Conservation (phyloP, 1,140 invertebrate species). For the Penaeus chinensis region DNA sequence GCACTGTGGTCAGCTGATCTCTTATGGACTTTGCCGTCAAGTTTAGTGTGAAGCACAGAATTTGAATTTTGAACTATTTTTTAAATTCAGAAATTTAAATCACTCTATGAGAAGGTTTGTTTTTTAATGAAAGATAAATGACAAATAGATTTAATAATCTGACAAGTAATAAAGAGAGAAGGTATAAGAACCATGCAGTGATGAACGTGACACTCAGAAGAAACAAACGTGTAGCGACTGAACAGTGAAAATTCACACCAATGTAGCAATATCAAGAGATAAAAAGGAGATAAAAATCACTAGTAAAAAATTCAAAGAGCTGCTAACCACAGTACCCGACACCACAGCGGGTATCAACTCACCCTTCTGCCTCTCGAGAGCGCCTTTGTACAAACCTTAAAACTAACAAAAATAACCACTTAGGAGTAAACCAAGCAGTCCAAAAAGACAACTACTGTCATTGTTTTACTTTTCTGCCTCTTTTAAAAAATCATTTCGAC, state of each 20-base stretch:
- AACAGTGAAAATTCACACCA: slow-evolving; percentile 59
- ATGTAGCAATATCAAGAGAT: slow-evolving; percentile 57
- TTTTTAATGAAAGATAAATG: not conserved
- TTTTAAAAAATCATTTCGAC: too few relatives aligned
- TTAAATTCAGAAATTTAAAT: not conserved
- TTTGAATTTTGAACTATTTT: slow-evolving; percentile 9
- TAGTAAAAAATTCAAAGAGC: slow-evolving; percentile 53
- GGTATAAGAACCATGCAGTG: slow-evolving; percentile 56
- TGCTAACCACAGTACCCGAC: slow-evolving; percentile 56
- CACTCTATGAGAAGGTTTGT: not conserved
- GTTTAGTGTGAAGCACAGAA: slow-evolving; percentile 59
- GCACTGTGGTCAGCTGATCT: slow-evolving; percentile 61
- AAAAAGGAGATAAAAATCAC: slow-evolving; percentile 51
- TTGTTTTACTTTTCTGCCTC: too few relatives aligned
- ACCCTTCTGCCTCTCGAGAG: not conserved
- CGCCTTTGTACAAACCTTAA: slow-evolving; percentile 4
- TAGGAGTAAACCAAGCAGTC: too few relatives aligned
- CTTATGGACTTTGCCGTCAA: slow-evolving; percentile 57
- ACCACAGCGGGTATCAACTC: slow-evolving; percentile 23
- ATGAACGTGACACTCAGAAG: slow-evolving; percentile 56
- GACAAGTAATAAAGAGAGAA: slow-evolving; percentile 45
- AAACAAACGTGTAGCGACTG: slow-evolving; percentile 56
- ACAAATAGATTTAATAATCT: slow-evolving; percentile 34
- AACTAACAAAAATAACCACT: not conserved
- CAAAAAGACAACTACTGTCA: too few relatives aligned